A percentile compares a stretch with the other conserved stretches of the same genome.
These are phyloP conservation scores for Dipodomys merriami DNA, from an alignment of 2,113 vertebrate species.

Conservation along the genomic window DNA sequence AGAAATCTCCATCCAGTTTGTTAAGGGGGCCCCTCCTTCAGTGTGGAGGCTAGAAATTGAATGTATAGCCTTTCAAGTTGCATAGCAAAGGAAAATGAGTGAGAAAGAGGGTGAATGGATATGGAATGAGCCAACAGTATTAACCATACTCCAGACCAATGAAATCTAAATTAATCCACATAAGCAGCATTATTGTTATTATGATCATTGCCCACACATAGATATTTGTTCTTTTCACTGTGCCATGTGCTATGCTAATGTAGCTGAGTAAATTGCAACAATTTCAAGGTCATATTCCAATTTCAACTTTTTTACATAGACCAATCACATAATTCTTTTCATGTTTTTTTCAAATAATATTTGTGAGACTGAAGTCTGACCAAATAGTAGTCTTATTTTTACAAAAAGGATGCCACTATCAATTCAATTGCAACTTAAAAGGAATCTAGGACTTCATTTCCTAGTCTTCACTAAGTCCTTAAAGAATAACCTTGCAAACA, in stretches of 20 bases:
- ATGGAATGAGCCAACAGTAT: background rate
- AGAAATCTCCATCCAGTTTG: background rate
- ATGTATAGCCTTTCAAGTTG: background rate
- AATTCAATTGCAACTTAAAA: background rate
- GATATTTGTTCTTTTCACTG: background rate
- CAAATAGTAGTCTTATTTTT: background rate
- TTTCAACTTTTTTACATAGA: background rate
- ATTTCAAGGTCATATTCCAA: constrained; percentile 16
- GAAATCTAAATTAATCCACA: background rate
- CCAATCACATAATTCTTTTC: background rate
- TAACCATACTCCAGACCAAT: background rate
- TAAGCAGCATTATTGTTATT: background rate
- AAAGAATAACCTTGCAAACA: constrained; percentile 12
- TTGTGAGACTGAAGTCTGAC: background rate
- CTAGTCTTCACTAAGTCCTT: background rate
- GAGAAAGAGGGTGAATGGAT: background rate
- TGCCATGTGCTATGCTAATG: background rate
- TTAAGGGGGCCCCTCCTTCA: background rate
- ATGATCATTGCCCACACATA: background rate
- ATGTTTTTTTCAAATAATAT: background rate
- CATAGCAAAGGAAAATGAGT: background rate
- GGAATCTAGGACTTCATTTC: background rate
- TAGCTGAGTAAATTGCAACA: background rate
- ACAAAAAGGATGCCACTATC: background rate
- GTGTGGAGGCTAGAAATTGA: background rate